Percentiles rank a stretch among this genome's conserved stretches.
Conservation (phyloP, 2,113 vertebrate genomes). For the Clarias gariepinus region DNA sequence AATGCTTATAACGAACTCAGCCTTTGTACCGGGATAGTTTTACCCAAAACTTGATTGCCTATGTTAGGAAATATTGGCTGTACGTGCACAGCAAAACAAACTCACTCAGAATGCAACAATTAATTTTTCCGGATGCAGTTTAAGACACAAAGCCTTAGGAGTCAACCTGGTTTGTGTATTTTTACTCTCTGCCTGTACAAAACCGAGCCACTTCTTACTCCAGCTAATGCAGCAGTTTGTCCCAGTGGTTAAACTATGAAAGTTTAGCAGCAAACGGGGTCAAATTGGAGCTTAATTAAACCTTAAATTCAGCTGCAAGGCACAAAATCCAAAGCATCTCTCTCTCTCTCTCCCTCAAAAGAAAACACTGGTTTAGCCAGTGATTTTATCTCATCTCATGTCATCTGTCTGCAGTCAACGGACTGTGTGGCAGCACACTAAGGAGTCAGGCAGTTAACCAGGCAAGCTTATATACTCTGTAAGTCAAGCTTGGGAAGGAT, state of each 20-base stretch:
- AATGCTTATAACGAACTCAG: background rate
- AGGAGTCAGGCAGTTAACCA: background rate
- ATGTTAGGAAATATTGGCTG: background rate
- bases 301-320: constrained; percentile 18
- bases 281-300: constrained; percentile 8
- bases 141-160: background rate
- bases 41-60: too few species aligned
- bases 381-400: constrained; percentile 5
- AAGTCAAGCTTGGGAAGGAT: background rate
- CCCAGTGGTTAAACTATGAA: background rate
- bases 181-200: constrained; percentile 1
- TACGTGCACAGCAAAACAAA: background rate
- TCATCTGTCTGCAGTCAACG: constrained; percentile 15
- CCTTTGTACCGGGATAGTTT: background rate
- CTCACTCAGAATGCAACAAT: background rate
- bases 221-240: background rate
- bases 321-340: constrained; percentile 6
- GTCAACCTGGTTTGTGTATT: background rate
- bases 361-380: background rate
- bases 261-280: background rate
- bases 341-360: background rate
- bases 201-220: background rate
- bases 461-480: background rate
- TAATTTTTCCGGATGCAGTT: background rate
- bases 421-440: background rate